Percentiles rank a stretch among this genome's conserved stretches.
These are phyloP conservation scores for Dryobota labecula DNA, from an alignment of 2,888 invertebrate genomes.

Conservation along the genomic window DNA sequence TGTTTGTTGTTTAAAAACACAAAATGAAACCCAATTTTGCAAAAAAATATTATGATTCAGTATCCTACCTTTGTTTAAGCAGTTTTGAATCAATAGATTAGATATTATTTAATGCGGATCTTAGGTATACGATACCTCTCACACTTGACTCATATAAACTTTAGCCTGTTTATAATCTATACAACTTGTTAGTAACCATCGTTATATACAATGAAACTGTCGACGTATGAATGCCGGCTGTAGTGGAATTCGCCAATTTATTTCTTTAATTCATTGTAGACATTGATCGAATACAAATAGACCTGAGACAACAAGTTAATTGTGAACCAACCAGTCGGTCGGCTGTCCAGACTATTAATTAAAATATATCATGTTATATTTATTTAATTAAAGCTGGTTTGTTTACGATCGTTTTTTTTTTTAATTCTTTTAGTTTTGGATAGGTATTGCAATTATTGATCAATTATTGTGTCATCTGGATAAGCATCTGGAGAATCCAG, in stretches of 20 bases:
- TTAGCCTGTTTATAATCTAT: conserved; percentile 10
- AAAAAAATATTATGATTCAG: not conserved
- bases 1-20: conserved; percentile 11
- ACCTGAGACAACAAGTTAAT: not conserved
- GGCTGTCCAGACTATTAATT: not conserved
- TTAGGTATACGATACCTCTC: not conserved
- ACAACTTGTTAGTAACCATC: conserved; percentile 16
- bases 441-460: too few relatives aligned
- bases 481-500: too few relatives aligned
- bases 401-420: not conserved
- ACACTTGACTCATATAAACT: conserved; percentile 16
- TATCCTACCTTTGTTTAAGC: not conserved
- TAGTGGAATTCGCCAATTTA: conserved; percentile 24
- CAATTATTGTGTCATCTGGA: not conserved
- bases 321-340: not conserved
- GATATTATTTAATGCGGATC: not conserved
- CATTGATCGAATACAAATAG: conserved; percentile 30
- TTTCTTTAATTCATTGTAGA: conserved; percentile 26
- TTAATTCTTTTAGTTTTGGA: not conserved
- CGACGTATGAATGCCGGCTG: conserved; percentile 13
- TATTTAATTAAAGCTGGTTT: not conserved
- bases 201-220: conserved; percentile 6
- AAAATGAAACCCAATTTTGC: not conserved
- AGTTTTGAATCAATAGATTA: not conserved
- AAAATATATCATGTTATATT: conserved; percentile 2